Evolutionary conservation across 2,113 vertebrate genomes (phyloP), one percentile per base, ranked within the genome.

Genomic region (Columbina picui): DNA sequence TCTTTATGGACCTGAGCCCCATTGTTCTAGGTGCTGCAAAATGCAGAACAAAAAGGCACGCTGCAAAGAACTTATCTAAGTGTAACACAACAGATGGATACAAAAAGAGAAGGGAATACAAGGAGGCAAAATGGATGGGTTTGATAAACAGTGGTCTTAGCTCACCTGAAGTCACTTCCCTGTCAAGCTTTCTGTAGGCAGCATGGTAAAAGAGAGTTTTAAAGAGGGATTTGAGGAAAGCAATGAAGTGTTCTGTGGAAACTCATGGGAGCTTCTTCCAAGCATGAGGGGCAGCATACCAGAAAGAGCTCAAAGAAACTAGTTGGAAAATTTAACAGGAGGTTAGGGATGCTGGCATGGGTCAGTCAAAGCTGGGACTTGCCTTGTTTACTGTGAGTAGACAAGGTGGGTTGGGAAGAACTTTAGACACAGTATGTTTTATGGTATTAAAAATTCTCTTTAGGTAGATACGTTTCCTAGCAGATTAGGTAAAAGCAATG

Each of bases 191-290:
- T 97, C 96, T 97, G 94, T 97, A 97, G 95, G 96, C 95, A 97
- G 95, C 96, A 96, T 97, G 95, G 94, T 96, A 97, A 97, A 97
- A 96, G 93, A 97, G 96, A 97, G 96, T 96, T 97, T 97, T 97
- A 96, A 96, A 96, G 89, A 96, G 96, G 95, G 94, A 96, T 94
- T 97, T 97, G 95, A 97, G 84, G 96, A 94, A 94, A 92, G 95
- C 94, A 95, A 94, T 97, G 91, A 96, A 89, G 95, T 91, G 95
- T 84, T 94, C 65, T 89, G 80, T 95, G 93, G 83, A 96, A 95
- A 94, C 11, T 78, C 80, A 94, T 81, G 93, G 91, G 65, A 95
- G 91, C 90, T 87, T 96, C 95, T 96, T 96, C 89, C 86, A 90
- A 96, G 89, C 95, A 94, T 89, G 93, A 92, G 73, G 43, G 87